Base-by-base conservation (phyloP, 1,140 invertebrate species). In the Drosophila ananassae region DNA sequence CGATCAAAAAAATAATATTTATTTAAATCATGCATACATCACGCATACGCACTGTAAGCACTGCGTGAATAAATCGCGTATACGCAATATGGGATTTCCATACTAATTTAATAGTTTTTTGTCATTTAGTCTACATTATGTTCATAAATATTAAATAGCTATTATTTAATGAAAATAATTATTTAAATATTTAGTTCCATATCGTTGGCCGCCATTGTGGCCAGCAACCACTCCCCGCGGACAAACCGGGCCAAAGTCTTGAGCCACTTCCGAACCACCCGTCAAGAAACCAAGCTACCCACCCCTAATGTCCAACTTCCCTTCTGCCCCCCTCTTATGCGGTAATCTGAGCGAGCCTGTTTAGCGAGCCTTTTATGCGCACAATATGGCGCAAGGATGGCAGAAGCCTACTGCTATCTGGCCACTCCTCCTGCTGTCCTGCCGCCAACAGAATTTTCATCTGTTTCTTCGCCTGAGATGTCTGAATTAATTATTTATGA, bases 401-500 rank as follows among this genome's bases (percentile, higher is more conserved):
- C 63, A 39, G 52, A 64, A 39, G 12, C 60, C 47, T 59, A 57
- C 68, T 56, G 32, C 22, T 64, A 32, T 53, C 61, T 58, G 41
- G 60, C 52, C 34, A 30, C 21, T 17, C 10, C 7, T 22, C 7
- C 39, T 44, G n/a, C 10, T 28, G 24, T n/a, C 12, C 28, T 21
- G 44, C 22, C 9, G 44, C 13, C 68, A 63, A 58, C 39, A 41
- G 48, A 60, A 55, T 81, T 84, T 84, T 81, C 67, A 81, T 85
- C 82, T 85, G 74, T 81, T 81, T 60, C 62, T 37, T 47, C 44
- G 48, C 57, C 48, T 21, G 22, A 17, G 50, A 78, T 73, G 72
- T 76, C 79, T 77, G 67, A 67, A 89, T 89, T 89, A 89, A 89
- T 89, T 89, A 89, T 89, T 89, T 89, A 89, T 89, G 76, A 89